A percentile compares a stretch with the other conserved stretches of the same genome.
Evolutionary conservation across 2,888 invertebrate genomes (phyloP).

Genomic region (Polydrusus cervinus): DNA sequence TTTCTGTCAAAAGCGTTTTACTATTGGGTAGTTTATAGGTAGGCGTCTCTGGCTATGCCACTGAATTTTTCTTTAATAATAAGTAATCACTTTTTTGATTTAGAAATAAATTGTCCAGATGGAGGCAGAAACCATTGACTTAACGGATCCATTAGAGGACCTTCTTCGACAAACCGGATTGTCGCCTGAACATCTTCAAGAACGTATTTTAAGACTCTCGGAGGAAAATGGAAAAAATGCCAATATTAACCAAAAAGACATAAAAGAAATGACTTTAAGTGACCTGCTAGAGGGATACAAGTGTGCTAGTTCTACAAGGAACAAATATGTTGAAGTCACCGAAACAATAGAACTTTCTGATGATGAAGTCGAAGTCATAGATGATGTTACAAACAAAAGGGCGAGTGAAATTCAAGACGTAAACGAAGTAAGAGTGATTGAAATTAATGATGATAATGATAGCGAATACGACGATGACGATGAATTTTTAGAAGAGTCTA

Average conservation of each 20-base stretch:
- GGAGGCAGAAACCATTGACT: constrained; percentile 56
- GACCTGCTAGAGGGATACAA: constrained; percentile 20
- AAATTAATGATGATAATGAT: constrained; percentile 50
- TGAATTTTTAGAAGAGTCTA: constrained; percentile 47
- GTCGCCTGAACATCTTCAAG: constrained; percentile 63
- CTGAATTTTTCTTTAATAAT: background rate
- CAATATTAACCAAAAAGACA: constrained; percentile 14
- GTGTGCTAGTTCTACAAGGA: background rate
- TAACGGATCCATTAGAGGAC: constrained; percentile 62
- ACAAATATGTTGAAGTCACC: background rate
- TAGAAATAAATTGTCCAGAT: constrained; percentile 23
- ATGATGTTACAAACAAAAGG: constrained; percentile 18
- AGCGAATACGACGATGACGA: constrained; percentile 54
- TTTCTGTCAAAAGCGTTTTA: too few relatives aligned
- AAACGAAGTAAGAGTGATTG: constrained; percentile 57
- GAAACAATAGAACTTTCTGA: constrained; percentile 44
- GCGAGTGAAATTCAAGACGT: constrained; percentile 44
- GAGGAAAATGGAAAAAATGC: constrained; percentile 28
- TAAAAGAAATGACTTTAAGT: constrained; percentile 17
- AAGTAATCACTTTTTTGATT: background rate
- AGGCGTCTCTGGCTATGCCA: too few relatives aligned
- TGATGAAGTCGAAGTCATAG: constrained; percentile 17
- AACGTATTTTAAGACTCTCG: constrained; percentile 60
- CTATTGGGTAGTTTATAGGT: too few relatives aligned
- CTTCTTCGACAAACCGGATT: constrained; percentile 63